These are phyloP conservation scores for Notolabrus celidotus DNA, from an alignment of 2,797 vertebrate species.

Conservation along the genomic window DNA sequence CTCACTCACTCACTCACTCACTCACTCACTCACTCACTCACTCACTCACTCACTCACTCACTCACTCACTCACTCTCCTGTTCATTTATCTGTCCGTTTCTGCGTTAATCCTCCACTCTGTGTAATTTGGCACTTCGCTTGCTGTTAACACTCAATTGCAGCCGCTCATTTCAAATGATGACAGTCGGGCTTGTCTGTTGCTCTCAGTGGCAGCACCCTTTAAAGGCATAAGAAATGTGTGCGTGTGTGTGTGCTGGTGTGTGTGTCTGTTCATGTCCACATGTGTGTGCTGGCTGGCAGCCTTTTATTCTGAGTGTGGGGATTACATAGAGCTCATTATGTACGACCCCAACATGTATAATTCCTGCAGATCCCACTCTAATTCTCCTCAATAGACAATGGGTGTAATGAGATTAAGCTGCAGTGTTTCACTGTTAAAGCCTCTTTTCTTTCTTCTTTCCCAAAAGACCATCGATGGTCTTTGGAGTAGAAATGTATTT, in stretches of 20 bases:
- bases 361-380: constrained; percentile 84
- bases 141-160: constrained; percentile 79
- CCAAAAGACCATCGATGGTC: constrained; percentile 17
- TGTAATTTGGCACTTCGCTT: constrained; percentile 77
- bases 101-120: constrained; percentile 76
- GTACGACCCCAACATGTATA: constrained; percentile 81
- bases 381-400: constrained; percentile 86
- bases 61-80: constrained; percentile 30
- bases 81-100: constrained; percentile 77
- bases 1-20: constrained; percentile 28
- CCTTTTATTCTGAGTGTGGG: constrained; percentile 76
- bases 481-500: constrained; percentile 17
- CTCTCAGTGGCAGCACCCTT: constrained; percentile 65
- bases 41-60: constrained; percentile 37
- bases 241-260: constrained; percentile 24
- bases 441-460: constrained; percentile 37
- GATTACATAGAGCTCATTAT: constrained; percentile 85
- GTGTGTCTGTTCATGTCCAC: constrained; percentile 41
- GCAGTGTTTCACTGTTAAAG: constrained; percentile 62
- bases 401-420: constrained; percentile 84
- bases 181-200: constrained; percentile 68
- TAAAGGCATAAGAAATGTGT: constrained; percentile 29
- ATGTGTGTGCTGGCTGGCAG: constrained; percentile 59
- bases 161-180: constrained; percentile 72
- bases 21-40: constrained; percentile 37